These are phyloP conservation scores for Salminus brasiliensis DNA, from an alignment of 2,113 vertebrate genomes.

Conservation along the genomic window DNA sequence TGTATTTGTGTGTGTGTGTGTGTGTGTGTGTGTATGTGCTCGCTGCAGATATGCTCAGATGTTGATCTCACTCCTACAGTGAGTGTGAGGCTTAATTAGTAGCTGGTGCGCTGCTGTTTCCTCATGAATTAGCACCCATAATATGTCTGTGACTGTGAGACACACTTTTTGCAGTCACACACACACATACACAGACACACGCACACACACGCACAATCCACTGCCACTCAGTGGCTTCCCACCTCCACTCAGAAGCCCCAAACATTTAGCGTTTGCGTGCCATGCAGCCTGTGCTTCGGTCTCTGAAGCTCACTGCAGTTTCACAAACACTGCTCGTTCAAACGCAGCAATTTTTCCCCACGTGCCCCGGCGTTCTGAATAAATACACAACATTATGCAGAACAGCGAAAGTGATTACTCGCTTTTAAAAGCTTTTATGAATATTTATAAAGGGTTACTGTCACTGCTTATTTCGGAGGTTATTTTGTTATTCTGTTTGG, in stretches of 20 bases:
- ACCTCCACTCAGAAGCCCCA: conserved; percentile 22
- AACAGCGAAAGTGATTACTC: conserved; percentile 72
- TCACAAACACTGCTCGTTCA: conserved; percentile 56
- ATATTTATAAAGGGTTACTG: conserved; percentile 74
- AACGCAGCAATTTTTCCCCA: conserved; percentile 62
- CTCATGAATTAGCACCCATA: conserved; percentile 50
- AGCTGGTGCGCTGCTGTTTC: conserved; percentile 30
- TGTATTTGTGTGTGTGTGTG: conserved; percentile 17
- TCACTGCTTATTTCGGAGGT: conserved; percentile 56
- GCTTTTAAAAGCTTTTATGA: conserved; percentile 74
- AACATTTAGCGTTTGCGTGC: conserved; percentile 17
- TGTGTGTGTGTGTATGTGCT: neutral
- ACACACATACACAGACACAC: conserved; percentile 6
- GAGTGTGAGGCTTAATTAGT: conserved; percentile 55
- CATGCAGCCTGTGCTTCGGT: conserved; percentile 43
- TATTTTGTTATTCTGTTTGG: conserved; percentile 58
- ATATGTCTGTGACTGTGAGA: conserved; percentile 49
- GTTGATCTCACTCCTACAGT: conserved; percentile 49
- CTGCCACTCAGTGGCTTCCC: conserved; percentile 20
- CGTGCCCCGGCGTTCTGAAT: conserved; percentile 63
- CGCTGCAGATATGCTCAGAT: conserved; percentile 40
- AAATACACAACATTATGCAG: conserved; percentile 74
- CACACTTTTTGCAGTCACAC: conserved; percentile 35
- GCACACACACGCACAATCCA: conserved; percentile 7
- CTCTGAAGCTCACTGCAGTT: conserved; percentile 51